phyloP scores from a whole-genome alignment of 2,888 invertebrate species.

The Monopis laevigella region DNA sequence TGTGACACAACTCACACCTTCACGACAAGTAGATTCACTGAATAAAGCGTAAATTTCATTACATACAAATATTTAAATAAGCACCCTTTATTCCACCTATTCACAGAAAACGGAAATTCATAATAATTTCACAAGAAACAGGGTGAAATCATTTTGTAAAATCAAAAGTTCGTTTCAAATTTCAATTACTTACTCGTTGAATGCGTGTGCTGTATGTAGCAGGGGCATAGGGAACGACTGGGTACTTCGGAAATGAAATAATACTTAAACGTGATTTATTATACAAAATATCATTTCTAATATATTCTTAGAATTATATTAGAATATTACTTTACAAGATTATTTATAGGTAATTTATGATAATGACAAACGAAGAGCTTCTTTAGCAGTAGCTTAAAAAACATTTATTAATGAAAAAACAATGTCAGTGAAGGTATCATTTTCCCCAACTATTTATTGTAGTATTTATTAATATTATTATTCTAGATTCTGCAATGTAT shows the following conservation, averaged over 20 bases:
- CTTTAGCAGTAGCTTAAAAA: no score
- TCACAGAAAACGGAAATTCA: constrained; percentile 35
- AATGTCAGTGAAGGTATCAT: no score
- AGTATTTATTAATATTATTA: no score
- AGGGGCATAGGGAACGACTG: constrained; percentile 13
- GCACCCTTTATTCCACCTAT: constrained; percentile 10
- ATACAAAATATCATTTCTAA: constrained; percentile 43
- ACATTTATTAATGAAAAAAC: no score
- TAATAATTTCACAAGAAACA: constrained; percentile 53
- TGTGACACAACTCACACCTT: no score
- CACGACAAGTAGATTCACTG: no score
- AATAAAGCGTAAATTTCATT: no score
- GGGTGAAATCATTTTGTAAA: constrained; percentile 55
- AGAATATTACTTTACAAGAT: constrained; percentile 5
- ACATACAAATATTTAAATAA: constrained; percentile 11
- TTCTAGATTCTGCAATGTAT: no score
- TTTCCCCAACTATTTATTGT: no score
- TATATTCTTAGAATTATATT: constrained; percentile 48
- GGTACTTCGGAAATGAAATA: constrained; percentile 66
- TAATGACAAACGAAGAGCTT: neutral
- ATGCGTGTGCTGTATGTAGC: constrained; percentile 56
- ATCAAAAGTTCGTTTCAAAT: constrained; percentile 64
- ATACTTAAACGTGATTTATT: constrained; percentile 64
- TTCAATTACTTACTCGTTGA: constrained; percentile 65
- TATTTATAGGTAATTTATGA: constrained; percentile 5